Base-by-base conservation (phyloP, 2,797 vertebrate genomes). In the Tarsius wallacei region DNA sequence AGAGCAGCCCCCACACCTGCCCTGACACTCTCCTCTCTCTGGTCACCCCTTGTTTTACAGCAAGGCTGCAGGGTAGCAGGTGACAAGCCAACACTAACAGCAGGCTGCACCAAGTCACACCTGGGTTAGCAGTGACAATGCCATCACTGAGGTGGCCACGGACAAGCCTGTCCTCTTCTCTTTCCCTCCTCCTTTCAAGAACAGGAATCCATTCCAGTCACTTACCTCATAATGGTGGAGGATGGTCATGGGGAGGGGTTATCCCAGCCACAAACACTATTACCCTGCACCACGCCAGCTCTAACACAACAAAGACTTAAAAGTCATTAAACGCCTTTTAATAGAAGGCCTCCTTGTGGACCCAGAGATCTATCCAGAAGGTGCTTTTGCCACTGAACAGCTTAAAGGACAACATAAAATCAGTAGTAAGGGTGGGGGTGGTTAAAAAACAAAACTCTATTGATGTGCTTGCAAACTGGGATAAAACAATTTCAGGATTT, bases 301-400 rank as follows among this genome's bases (percentile, higher is more conserved):
- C 89, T 55, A 81, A 91, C 11, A 84, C 64, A 47, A n/a, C 3
- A 2, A 53, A 66, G 74, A 61, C 22, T 47, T 63, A 3, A 5
- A 81, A 74, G 22, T 73, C 63, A 66, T 70, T 90, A 81, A 90
- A 68, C 0, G 21, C 66, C 87, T 93, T 82, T 94, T 83, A 84
- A 82, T 66, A 42, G 91, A 28, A 87, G 70, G 78, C 57, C 90
- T 42, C 42, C 42, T 87, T 80, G 49, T 8, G 61, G 73, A 28
- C 55, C 31, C 57, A 3, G 66, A 83, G 91, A 76, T 11, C 42
- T 33, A n/a, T 33, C 36, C 63, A 24, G 64, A 26, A 86, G 63
- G 55, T 1, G 42, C 66, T 64, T 49, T 8, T 0, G 64, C 33
- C 47, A 12, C 73, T 33, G 24, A 16, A 17, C 42, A 81, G 28